Evolutionary conservation across 2,113 vertebrate genomes (phyloP), one percentile per base, ranked within the genome.

Genomic region (Coryphaenoides rupestris): DNA sequence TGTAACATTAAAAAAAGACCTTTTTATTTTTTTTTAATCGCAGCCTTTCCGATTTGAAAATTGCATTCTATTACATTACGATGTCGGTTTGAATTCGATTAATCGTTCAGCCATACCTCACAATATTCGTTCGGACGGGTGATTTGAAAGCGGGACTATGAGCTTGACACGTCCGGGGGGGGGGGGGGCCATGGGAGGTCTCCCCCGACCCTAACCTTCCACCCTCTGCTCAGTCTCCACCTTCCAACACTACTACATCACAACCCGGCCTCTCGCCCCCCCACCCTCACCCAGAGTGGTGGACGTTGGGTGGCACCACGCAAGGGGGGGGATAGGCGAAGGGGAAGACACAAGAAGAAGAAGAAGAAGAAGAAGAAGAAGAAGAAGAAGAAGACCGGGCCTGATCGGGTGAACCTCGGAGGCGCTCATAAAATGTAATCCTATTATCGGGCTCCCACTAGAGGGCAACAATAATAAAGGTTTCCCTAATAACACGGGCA

Each of bases 391-490:
- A 80, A 80, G 82, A 72, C 76, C 52, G 82, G 79, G 77, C 80
- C 66, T 78, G 79, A 75, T 74, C 80, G 84, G 86, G 78, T 87
- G 77, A 86, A 76, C 86, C 89, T 90, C 75, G 80, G 76, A 91
- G 90, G 90, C 86, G 84, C 88, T 86, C 90, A 91, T 91, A 91
- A 91, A 90, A 90, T 90, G 88, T 91, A 91, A 91, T 91, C 89
- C 89, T 89, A 89, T 91, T 91, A 90, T 85, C 88, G 83, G 83
- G 77, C 83, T 84, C 86, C 84, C 88, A 89, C 89, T 89, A 88
- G 89, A 90, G 89, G 90, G 82, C 87, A 84, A 87, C 85, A 90
- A 91, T 91, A 91, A 91, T 90, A 91, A 90, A 89, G 86, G 86
- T 90, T 89, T 91, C 84, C 86, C 85, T 91, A 90, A 91, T 91